Evolutionary conservation across 2,113 vertebrate genomes (phyloP).

Genomic region (Eleginops maclovinus): DNA sequence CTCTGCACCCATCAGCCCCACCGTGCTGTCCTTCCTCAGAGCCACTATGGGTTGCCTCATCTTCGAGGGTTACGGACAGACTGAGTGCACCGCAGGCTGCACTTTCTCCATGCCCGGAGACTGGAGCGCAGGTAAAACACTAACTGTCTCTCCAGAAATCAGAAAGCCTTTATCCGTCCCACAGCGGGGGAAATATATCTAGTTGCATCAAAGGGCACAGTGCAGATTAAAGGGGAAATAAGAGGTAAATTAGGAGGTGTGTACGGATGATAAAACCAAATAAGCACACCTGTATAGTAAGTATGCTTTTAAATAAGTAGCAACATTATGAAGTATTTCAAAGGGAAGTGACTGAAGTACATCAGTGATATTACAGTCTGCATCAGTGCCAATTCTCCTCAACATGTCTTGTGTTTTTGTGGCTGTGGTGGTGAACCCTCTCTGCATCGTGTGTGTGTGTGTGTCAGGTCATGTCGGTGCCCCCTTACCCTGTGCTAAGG

Average conservation of each 20-base stretch:
- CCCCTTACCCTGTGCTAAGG: slow-evolving; percentile 82
- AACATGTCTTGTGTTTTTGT: not conserved
- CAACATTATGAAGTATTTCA: too few species aligned
- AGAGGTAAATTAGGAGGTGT: too few species aligned
- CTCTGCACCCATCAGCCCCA: slow-evolving; percentile 85
- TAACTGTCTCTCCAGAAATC: rapidly evolving
- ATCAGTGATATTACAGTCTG: too few species aligned
- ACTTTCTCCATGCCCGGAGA: slow-evolving; percentile 87
- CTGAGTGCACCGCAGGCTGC: slow-evolving; percentile 86
- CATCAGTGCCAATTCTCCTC: too few species aligned
- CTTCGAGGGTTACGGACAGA: slow-evolving; percentile 87
- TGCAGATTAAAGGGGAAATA: too few species aligned
- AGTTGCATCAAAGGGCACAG: too few species aligned
- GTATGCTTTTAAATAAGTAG: too few species aligned
- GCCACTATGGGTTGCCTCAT: slow-evolving; percentile 85
- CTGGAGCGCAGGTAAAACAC: slow-evolving; percentile 79
- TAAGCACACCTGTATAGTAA: too few species aligned
- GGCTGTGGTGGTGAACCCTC: not conserved
- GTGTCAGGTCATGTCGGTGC: slow-evolving; percentile 83
- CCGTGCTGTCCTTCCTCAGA: slow-evolving; percentile 85
- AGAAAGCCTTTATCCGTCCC: too few species aligned
- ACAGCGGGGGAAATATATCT: too few species aligned
- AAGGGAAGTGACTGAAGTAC: too few species aligned
- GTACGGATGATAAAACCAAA: too few species aligned
- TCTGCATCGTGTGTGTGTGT: slow-evolving; percentile 45